A percentile compares a stretch with the other conserved stretches of the same genome.
phyloP scores from a whole-genome alignment of 2,113 vertebrate genomes.

The Dicaeum eximium region DNA sequence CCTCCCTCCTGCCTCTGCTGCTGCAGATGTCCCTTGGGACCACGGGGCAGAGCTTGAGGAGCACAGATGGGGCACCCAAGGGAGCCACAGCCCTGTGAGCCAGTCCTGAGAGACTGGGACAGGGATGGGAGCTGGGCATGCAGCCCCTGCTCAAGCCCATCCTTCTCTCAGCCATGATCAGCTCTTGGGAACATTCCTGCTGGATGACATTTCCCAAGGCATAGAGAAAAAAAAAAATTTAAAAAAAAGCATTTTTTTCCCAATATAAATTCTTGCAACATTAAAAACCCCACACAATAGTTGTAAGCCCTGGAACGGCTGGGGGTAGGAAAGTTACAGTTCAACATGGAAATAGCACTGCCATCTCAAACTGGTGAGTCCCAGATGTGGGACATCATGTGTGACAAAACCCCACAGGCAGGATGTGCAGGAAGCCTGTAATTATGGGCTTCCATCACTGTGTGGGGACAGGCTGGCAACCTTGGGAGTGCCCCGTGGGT shows the following conservation, averaged over 20 bases:
- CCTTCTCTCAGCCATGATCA: not conserved
- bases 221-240: not conserved
- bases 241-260: constrained; percentile 7
- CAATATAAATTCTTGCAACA: constrained; percentile 64
- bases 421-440: not conserved
- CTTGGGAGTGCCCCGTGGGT: fast-evolving
- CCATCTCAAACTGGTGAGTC: not conserved
- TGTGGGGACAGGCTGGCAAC: not conserved
- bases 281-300: constrained; percentile 52
- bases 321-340: constrained; percentile 45
- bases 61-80: not conserved
- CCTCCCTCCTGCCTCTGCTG: not conserved
- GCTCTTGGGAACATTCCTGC: constrained; percentile 53
- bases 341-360: constrained; percentile 19
- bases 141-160: not conserved
- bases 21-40: not conserved
- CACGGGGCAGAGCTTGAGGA: not conserved
- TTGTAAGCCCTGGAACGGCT: constrained; percentile 47
- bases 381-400: constrained; percentile 35
- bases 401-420: not conserved
- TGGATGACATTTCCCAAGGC: constrained; percentile 61
- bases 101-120: not conserved
- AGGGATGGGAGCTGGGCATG: not conserved
- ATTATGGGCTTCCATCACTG: not conserved
- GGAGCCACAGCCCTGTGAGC: not conserved